phyloP scores from a whole-genome alignment of 2,797 vertebrate species.

The Acrocephalus scirpaceus region DNA sequence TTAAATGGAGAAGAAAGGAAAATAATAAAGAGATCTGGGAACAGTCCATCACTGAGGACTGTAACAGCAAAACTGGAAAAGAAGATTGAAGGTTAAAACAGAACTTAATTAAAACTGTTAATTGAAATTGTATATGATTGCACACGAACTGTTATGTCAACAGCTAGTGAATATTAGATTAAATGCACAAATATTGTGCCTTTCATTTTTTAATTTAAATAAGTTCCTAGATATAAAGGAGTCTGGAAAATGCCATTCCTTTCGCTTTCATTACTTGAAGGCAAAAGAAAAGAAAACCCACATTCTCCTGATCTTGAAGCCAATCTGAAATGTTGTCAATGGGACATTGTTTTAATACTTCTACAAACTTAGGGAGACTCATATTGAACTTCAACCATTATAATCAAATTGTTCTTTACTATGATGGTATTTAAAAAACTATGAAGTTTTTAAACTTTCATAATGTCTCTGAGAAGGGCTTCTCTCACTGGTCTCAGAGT shows the following conservation, averaged over 20 bases:
- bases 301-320: background rate
- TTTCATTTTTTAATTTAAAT: background rate
- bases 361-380: background rate
- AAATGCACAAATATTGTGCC: background rate
- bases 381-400: background rate
- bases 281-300: background rate
- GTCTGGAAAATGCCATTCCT: background rate
- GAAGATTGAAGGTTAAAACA: background rate
- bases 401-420: background rate
- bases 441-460: background rate
- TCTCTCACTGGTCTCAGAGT: background rate
- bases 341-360: background rate
- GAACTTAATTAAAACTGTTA: conserved; percentile 24
- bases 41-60: background rate
- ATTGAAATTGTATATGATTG: conserved; percentile 3
- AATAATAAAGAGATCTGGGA: background rate
- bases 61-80: background rate
- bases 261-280: background rate
- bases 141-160: background rate
- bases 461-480: background rate
- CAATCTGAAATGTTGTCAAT: background rate
- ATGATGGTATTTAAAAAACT: background rate
- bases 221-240: background rate
- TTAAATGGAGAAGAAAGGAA: background rate
- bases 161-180: background rate